Evolutionary conservation across 2,888 invertebrate genomes (phyloP).

Genomic region (Serripes groenlandicus): DNA sequence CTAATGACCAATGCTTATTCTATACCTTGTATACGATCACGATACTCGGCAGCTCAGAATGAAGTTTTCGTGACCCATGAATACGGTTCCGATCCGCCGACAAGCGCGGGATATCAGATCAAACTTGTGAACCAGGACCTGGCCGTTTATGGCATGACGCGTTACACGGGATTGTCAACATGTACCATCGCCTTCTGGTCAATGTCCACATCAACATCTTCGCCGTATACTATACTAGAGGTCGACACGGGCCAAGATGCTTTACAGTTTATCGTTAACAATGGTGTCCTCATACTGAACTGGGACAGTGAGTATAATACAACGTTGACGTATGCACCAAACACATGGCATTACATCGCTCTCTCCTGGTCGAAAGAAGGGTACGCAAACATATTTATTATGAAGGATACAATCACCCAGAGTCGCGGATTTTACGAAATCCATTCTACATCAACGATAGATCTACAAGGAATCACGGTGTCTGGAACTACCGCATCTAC

Average conservation of each 20-base stretch:
- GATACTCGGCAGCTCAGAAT: conserved; percentile 33
- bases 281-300: conserved; percentile 35
- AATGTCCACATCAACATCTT: conserved; percentile 26
- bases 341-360: conserved; percentile 54
- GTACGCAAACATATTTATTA: conserved; percentile 40
- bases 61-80: conserved; percentile 46
- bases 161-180: conserved; percentile 32
- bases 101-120: conserved; percentile 67
- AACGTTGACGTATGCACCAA: conserved; percentile 23
- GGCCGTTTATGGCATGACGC: conserved; percentile 39
- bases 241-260: conserved; percentile 37
- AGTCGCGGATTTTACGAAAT: conserved; percentile 10
- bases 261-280: conserved; percentile 46
- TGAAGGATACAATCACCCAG: conserved; percentile 33
- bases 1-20: conserved; percentile 55
- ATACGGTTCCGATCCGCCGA: conserved; percentile 49
- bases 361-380: conserved; percentile 56
- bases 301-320: conserved; percentile 55
- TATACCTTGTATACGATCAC: conserved; percentile 52
- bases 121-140: conserved; percentile 54
- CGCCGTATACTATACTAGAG: conserved; percentile 26
- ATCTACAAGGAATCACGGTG: conserved; percentile 18
- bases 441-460: conserved; percentile 4
- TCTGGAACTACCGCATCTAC: conserved; percentile 7
- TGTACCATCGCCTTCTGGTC: conserved; percentile 53